Base-by-base conservation (phyloP, 2,888 invertebrate genomes). In the Torymus tubicola region DNA sequence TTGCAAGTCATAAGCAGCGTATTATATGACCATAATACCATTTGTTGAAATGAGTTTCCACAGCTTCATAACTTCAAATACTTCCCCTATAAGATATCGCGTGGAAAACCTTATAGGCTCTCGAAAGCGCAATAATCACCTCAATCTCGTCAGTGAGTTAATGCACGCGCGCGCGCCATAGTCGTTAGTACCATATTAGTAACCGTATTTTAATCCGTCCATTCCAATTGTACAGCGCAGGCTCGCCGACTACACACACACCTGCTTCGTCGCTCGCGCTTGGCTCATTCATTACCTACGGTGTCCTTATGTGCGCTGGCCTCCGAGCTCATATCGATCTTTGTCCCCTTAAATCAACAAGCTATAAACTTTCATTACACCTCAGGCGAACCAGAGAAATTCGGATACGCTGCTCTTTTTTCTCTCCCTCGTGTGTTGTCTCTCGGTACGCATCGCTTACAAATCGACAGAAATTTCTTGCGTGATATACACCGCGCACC, bases 361-460 rank as follows among this genome's bases (percentile, higher is more conserved):
- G 80, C 83, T 73, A 83, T 82, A 83, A 80, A 82, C 83, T 81
- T 83, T 81, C 83, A 78, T 80, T 83, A 76, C 83, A 81, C 82
- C 78, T 69, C 60, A 68, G 80, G 83, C 79, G 81, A 78, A 71
- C 58, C n/a, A 24, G 71, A 79, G 79, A 81, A 83, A 81, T 79
- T 82, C 76, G 81, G 73, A 72, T 68, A 76, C 67, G 31, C 60
- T 8, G 11, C 31, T 74, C 31, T 11, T 21, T 65, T 58, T 72
- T 18, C 18, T 50, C 57, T 21, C 21, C 16, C 52, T 61, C 61
- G 12, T 18, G 53, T 50, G 58, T 52, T 18, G 58, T 50, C 55
- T 42, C 16, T 52, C 52, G 50, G 31, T 42, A 57, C 50, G 61
- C 21, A 68, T 78, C 73, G 68, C 73, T 68, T 69, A 73, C 73